Evolutionary conservation across 2,888 invertebrate genomes (phyloP).

Genomic region (Catocala nupta): DNA sequence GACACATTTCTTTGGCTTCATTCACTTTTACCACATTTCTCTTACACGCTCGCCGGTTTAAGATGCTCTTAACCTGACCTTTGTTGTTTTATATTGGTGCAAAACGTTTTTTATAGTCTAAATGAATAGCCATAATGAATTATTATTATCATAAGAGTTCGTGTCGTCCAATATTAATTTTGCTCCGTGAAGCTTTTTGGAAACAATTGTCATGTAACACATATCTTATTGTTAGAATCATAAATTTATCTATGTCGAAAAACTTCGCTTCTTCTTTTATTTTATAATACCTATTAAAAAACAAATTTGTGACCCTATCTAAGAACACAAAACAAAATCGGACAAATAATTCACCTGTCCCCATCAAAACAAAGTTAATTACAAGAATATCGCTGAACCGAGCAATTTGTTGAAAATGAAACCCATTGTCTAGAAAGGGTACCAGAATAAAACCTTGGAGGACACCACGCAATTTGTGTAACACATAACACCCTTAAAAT

Average conservation of each 20-base stretch:
- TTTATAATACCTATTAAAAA: background rate
- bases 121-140: no score
- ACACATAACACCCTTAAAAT: constrained; percentile 42
- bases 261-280: background rate
- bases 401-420: constrained; percentile 41
- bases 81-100: no score
- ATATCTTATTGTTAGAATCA: no score
- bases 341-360: constrained; percentile 8
- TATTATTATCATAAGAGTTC: no score
- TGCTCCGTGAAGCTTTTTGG: no score
- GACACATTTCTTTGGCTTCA: no score
- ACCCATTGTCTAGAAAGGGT: constrained; percentile 37
- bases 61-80: no score
- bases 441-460: constrained; percentile 33
- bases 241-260: background rate
- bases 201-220: no score
- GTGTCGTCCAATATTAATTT: no score
- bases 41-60: no score
- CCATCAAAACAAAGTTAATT: constrained; percentile 36
- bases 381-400: constrained; percentile 34
- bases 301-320: background rate
- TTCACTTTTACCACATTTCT: no score
- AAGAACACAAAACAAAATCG: constrained; percentile 2
- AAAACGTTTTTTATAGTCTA: no score
- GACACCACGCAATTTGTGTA: constrained; percentile 24